phyloP scores from a whole-genome alignment of 2,888 invertebrate species.

The Agriotes lineatus region DNA sequence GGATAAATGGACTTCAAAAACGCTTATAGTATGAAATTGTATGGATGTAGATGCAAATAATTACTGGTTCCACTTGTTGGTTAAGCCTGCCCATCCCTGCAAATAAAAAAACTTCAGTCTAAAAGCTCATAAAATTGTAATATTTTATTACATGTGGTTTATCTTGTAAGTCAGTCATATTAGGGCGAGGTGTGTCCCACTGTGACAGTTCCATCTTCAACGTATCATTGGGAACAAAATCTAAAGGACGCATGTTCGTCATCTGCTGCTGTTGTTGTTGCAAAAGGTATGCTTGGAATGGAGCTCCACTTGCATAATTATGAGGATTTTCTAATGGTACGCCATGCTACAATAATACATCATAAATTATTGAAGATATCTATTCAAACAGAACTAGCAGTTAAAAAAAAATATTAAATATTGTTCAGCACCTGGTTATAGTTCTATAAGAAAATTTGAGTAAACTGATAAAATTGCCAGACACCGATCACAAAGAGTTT shows the following conservation, averaged over 20 bases:
- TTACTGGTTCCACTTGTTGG: constrained; percentile 68
- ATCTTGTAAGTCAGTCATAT: constrained; percentile 63
- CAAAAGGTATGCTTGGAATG: constrained; percentile 48
- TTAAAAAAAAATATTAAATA: no score
- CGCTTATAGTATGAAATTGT: constrained; percentile 59
- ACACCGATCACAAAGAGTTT: no score
- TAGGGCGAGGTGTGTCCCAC: constrained; percentile 58
- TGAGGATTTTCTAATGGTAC: constrained; percentile 58
- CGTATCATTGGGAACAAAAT: constrained; percentile 58
- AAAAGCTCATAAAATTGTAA: background rate
- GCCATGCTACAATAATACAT: constrained; percentile 50
- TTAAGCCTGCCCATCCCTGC: constrained; percentile 67
- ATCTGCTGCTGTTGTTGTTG: constrained; percentile 52
- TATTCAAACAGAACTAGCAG: no score
- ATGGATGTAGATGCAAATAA: constrained; percentile 37
- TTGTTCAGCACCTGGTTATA: no score
- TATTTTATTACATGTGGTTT: constrained; percentile 59
- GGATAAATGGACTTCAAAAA: constrained; percentile 61
- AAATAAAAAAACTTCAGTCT: constrained; percentile 43
- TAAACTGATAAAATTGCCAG: no score
- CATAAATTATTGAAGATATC: no score
- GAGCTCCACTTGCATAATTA: constrained; percentile 58
- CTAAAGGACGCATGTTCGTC: constrained; percentile 53
- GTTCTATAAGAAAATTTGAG: no score
- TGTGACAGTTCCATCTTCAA: constrained; percentile 59